A percentile compares a stretch with the other conserved stretches of the same genome.
phyloP scores from a whole-genome alignment of 2,888 invertebrate species.

The Sarcophaga carnaria region DNA sequence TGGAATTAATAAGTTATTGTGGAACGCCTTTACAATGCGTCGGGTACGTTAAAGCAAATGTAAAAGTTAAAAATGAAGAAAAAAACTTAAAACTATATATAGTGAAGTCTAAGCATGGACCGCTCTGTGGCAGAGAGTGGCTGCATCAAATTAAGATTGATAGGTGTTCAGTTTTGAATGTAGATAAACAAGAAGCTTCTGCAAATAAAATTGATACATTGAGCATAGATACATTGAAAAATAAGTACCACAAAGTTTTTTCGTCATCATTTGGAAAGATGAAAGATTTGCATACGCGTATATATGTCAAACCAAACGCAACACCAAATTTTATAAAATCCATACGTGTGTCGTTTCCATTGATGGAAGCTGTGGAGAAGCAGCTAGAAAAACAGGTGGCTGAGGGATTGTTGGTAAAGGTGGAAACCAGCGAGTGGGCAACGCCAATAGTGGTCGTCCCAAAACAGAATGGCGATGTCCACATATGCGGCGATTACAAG shows the following conservation, averaged over 20 bases:
- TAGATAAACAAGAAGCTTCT: background rate
- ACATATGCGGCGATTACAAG: conserved; percentile 70
- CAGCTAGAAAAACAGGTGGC: conserved; percentile 15
- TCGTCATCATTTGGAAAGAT: conserved; percentile 14
- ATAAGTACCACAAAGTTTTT: conserved; percentile 1
- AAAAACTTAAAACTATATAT: too few species aligned
- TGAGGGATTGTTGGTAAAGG: conserved; percentile 3
- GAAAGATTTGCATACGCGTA: conserved; percentile 17
- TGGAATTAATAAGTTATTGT: too few species aligned
- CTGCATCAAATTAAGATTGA: too few species aligned
- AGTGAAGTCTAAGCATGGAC: too few species aligned
- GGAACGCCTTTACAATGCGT: too few species aligned
- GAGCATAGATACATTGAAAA: conserved; percentile 24
- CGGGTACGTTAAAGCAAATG: too few species aligned
- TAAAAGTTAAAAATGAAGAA: too few species aligned
- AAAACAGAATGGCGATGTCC: conserved; percentile 71
- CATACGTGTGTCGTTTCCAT: background rate
- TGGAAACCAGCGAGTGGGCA: conserved; percentile 28
- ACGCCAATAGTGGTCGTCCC: conserved; percentile 75
- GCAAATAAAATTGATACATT: conserved; percentile 21
- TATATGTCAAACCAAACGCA: conserved; percentile 16
- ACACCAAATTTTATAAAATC: conserved; percentile 1
- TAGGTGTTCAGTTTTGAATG: too few species aligned
- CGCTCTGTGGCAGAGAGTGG: too few species aligned
- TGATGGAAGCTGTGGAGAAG: conserved; percentile 17